Conservation (phyloP, 2,888 invertebrate genomes). For the Notocelia uddmanniana region DNA sequence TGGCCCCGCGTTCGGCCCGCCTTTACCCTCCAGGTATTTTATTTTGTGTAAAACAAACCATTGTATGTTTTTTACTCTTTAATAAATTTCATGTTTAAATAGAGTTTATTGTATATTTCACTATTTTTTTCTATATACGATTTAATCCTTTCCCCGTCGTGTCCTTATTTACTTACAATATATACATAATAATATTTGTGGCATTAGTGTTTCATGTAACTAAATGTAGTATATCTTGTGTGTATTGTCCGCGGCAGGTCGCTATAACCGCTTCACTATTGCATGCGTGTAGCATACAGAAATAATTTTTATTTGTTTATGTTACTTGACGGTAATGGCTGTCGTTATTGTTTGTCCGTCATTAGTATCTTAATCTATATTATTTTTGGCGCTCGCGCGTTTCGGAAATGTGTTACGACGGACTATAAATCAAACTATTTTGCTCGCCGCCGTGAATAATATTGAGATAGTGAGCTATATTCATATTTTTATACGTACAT, state of each 20-base stretch:
- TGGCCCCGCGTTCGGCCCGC: constrained; percentile 56
- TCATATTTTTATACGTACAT: constrained; percentile 42
- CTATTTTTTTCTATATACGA: constrained; percentile 80
- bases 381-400: constrained; percentile 72
- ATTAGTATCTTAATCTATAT: constrained; percentile 65
- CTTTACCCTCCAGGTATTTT: constrained; percentile 81
- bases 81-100: constrained; percentile 86
- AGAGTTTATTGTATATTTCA: constrained; percentile 85
- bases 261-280: constrained; percentile 75
- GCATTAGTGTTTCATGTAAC: constrained; percentile 72
- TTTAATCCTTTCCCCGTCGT: constrained; percentile 69
- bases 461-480: constrained; percentile 34
- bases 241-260: constrained; percentile 76
- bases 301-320: constrained; percentile 83
- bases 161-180: constrained; percentile 79
- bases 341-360: constrained; percentile 70
- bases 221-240: constrained; percentile 72
- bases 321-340: constrained; percentile 72
- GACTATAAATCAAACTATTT: constrained; percentile 47
- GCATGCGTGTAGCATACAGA: constrained; percentile 79
- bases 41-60: constrained; percentile 84
- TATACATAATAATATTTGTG: constrained; percentile 77
- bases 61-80: constrained; percentile 85
- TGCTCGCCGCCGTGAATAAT: constrained; percentile 26
- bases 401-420: constrained; percentile 57